Percentiles rank a stretch among this genome's conserved stretches.
Conservation (phyloP, 2,113 vertebrate genomes). For the Limnothrissa miodon region DNA sequence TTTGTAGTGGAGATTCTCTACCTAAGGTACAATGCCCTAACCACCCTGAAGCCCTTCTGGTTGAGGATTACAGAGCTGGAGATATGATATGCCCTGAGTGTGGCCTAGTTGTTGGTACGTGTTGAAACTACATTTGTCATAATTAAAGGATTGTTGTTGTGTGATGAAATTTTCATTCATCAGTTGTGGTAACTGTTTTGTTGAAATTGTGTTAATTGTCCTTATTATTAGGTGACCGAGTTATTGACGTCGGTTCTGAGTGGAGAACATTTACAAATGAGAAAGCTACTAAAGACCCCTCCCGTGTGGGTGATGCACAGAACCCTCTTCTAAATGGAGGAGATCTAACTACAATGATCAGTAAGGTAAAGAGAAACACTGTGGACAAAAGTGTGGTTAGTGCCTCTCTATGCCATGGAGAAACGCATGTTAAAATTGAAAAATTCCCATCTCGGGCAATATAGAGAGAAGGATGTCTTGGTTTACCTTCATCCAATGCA, state of each 20-base stretch:
- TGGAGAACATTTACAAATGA: conserved; percentile 99
- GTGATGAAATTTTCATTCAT: neutral
- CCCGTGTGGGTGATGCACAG: conserved; percentile 96
- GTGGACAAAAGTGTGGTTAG: neutral
- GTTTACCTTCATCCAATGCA: too few relatives aligned
- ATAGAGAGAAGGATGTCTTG: too few relatives aligned
- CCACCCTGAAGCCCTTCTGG: conserved; percentile 92
- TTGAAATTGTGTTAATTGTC: neutral
- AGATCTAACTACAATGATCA: conserved; percentile 97
- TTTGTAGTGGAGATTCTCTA: conserved; percentile 81
- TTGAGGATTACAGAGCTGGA: conserved; percentile 98
- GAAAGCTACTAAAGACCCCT: conserved; percentile 98
- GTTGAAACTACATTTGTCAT: neutral
- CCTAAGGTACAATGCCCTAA: conserved; percentile 94
- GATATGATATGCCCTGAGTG: conserved; percentile 99
- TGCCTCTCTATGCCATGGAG: too few relatives aligned
- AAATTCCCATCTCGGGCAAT: too few relatives aligned
- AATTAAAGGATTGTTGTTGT: too few relatives aligned
- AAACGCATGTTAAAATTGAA: too few relatives aligned
- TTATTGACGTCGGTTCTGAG: conserved; percentile 96
- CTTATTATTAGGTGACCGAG: conserved; percentile 83
- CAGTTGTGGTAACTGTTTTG: neutral
- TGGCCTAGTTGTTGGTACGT: conserved; percentile 94
- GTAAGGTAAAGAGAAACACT: conserved; percentile 66
- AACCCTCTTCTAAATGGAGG: conserved; percentile 94